A percentile compares a stretch with the other conserved stretches of the same genome.
These are phyloP conservation scores for Tadarida brasiliensis DNA, from an alignment of 2,797 vertebrate species.

Conservation along the genomic window DNA sequence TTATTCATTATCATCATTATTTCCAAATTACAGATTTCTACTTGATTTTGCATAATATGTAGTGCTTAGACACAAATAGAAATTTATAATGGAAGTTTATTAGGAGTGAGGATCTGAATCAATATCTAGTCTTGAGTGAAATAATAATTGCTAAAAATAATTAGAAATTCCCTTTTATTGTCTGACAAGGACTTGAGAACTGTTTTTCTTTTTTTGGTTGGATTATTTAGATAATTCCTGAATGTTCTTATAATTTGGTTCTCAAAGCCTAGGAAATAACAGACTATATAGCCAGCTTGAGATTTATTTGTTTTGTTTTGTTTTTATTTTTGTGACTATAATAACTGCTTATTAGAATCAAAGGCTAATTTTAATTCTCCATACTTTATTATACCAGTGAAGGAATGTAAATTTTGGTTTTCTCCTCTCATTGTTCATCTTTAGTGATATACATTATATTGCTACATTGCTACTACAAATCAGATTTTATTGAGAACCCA, in stretches of 20 bases:
- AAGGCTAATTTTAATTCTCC: neutral
- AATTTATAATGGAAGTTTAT: constrained; percentile 6
- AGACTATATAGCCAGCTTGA: neutral
- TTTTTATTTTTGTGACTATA: neutral
- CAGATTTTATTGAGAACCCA: neutral
- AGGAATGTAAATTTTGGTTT: neutral
- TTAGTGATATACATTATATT: neutral
- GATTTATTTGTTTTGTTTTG: neutral
- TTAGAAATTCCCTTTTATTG: neutral
- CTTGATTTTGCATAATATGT: neutral
- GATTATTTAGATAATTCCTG: neutral
- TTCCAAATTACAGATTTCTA: constrained; percentile 15
- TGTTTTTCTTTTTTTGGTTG: neutral
- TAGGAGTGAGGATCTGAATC: neutral
- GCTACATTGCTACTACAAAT: neutral
- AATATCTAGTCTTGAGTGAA: neutral
- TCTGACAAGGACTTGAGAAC: neutral
- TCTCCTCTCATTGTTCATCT: neutral
- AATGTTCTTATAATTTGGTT: neutral
- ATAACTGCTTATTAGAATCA: neutral
- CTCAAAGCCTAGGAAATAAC: neutral
- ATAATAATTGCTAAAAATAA: neutral
- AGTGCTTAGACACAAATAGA: neutral
- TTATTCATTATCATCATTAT: constrained; percentile 16
- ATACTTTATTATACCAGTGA: neutral